A percentile compares a stretch with the other conserved stretches of the same genome.
phyloP scores from a whole-genome alignment of 2,888 invertebrate genomes.

The Andrena chrysosceles region DNA sequence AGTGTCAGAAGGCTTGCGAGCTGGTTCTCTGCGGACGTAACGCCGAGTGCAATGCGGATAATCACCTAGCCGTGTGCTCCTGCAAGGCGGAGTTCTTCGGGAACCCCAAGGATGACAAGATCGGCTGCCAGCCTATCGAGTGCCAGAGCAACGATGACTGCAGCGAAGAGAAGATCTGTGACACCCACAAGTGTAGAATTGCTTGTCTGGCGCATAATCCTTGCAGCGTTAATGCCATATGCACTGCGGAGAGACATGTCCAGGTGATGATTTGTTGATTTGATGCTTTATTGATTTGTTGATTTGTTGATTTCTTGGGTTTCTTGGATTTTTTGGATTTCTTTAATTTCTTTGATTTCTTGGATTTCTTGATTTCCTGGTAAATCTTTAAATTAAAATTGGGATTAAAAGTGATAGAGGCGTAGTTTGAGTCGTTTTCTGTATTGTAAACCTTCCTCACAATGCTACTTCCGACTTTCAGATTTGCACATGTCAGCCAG shows the following conservation, averaged over 20 bases:
- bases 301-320: too few species aligned
- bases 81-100: conserved; percentile 93
- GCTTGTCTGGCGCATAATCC: conserved; percentile 93
- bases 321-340: too few species aligned
- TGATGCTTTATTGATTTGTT: too few species aligned
- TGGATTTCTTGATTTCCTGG: too few species aligned
- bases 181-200: conserved; percentile 93
- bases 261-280: conserved; percentile 85
- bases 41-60: conserved; percentile 91
- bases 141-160: conserved; percentile 91
- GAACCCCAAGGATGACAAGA: conserved; percentile 89
- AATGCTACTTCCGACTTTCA: conserved; percentile 41
- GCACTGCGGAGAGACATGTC: conserved; percentile 93
- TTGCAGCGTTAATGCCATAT: conserved; percentile 94
- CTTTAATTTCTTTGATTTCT: too few species aligned
- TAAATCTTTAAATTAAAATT: too few species aligned
- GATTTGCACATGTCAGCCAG: conserved; percentile 94
- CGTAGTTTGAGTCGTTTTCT: not conserved
- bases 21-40: conserved; percentile 92
- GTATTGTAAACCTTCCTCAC: not conserved
- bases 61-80: conserved; percentile 91
- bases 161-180: conserved; percentile 93
- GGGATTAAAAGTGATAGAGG: too few species aligned
- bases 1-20: conserved; percentile 92
- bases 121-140: conserved; percentile 93